Evolutionary conservation across 2,797 vertebrate genomes (phyloP).

Genomic region (Erethizon dorsatum): DNA sequence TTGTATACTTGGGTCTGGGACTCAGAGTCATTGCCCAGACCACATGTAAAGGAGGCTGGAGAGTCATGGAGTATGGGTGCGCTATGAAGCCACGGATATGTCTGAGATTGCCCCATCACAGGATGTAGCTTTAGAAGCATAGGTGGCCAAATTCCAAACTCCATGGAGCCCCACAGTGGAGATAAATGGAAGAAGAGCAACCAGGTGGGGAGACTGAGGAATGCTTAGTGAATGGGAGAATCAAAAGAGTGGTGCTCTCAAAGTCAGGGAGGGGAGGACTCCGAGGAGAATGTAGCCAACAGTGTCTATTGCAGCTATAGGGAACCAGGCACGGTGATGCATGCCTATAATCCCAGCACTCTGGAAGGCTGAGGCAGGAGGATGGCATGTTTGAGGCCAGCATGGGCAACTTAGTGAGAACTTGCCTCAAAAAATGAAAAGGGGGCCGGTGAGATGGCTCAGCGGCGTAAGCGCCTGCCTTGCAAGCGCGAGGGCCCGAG

Average conservation of each 20-base stretch:
- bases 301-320: background rate
- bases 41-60: background rate
- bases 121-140: background rate
- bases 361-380: no score
- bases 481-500: no score
- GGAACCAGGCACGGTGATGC: background rate
- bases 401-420: no score
- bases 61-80: background rate
- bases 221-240: background rate
- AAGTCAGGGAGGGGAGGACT: background rate
- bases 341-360: no score
- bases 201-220: background rate
- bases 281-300: background rate
- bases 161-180: background rate
- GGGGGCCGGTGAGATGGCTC: no score
- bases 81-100: background rate
- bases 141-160: background rate
- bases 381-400: no score
- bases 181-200: background rate
- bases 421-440: no score
- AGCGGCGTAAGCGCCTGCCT: no score
- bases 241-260: background rate
- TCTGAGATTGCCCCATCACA: background rate
- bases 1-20: background rate
- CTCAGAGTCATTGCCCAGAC: background rate